Evolutionary conservation across 1,140 invertebrate genomes (phyloP), one percentile per base, ranked within the genome.

Genomic region (Pomacea maculata): DNA sequence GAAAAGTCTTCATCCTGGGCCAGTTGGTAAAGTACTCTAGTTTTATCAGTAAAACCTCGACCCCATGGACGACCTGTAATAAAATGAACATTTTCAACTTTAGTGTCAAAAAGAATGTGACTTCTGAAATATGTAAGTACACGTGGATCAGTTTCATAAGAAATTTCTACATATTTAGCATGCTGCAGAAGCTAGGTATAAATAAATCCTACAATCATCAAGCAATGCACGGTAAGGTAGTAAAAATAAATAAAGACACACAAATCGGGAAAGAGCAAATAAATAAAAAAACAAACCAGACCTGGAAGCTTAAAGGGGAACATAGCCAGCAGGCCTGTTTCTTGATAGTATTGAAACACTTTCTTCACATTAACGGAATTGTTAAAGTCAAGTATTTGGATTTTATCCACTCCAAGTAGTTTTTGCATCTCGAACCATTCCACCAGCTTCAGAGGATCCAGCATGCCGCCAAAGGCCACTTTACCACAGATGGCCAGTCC

Each of bases 391-490:
- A 68, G 70, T 54, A 79, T 4, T 9, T 68, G 21, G 17, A 79
- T 55, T 52, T 70, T 79, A 54, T 79, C 77, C 34, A 79, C 77
- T 15, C 77, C 77, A n/a, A 79, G 45, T n/a, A 79, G 63, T 21
- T 68, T 79, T 52, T 79, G 77, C 14, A 79, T 29, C 65, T 79
- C 77, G n/a, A 79, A 70, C 77, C 77, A 70, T 55, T 79, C 77
- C 17, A 70, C 64, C 12, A 79, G 65, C 52, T 65, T 19, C 19
- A 15, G 1, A 21, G 77, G 77, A 15, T 70, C 54, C 21, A 79
- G 19, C 8, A 34, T 1, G 10, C 70, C 8, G 19, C 77, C 77
- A 68, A 45, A 79, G 17, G 54, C 19, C 52, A 61, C 45, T 25
- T 71, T 71, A 19, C 15, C 68, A 25, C 68, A 71, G 25, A 71